Evolutionary conservation across 2,113 vertebrate species (phyloP).

Genomic region (Dascyllus trimaculatus): DNA sequence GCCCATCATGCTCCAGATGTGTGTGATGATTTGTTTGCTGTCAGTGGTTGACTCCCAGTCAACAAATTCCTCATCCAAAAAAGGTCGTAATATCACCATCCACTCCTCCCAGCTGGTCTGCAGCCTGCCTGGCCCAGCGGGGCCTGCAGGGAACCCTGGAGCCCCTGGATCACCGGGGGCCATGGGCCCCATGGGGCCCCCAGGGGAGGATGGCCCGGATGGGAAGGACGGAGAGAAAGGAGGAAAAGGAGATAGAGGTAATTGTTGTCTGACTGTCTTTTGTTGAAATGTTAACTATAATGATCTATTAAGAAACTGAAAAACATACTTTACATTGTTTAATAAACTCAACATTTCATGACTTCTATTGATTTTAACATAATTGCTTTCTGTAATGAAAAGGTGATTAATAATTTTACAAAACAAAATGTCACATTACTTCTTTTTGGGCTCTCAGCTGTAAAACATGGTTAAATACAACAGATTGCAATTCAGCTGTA

Average conservation of each 20-base stretch:
- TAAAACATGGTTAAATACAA: too few relatives aligned
- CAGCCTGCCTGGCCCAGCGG: constrained; percentile 91
- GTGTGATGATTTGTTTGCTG: constrained; percentile 85
- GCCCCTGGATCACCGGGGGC: constrained; percentile 86
- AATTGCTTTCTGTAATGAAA: not conserved
- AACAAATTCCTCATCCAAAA: constrained; percentile 76
- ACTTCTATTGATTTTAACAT: not conserved
- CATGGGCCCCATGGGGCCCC: constrained; percentile 91
- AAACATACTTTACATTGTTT: not conserved
- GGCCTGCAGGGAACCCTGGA: constrained; percentile 89
- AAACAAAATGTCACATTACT: not conserved
- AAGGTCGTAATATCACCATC: constrained; percentile 81
- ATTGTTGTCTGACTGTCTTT: not conserved
- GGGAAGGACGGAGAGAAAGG: constrained; percentile 91
- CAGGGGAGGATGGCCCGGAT: constrained; percentile 92
- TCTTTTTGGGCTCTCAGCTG: not conserved
- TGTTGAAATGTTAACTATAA: not conserved
- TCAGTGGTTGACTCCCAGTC: constrained; percentile 86
- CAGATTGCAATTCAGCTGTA: not conserved
- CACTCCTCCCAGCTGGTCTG: constrained; percentile 89
- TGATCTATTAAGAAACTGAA: not conserved
- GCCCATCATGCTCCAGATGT: constrained; percentile 85
- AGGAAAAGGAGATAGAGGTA: constrained; percentile 89
- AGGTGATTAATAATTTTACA: not conserved
- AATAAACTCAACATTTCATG: not conserved